A percentile compares a stretch with the other conserved stretches of the same genome.
phyloP scores from a whole-genome alignment of 2,888 invertebrate genomes.

The Gymnoscelis rufifasciata region DNA sequence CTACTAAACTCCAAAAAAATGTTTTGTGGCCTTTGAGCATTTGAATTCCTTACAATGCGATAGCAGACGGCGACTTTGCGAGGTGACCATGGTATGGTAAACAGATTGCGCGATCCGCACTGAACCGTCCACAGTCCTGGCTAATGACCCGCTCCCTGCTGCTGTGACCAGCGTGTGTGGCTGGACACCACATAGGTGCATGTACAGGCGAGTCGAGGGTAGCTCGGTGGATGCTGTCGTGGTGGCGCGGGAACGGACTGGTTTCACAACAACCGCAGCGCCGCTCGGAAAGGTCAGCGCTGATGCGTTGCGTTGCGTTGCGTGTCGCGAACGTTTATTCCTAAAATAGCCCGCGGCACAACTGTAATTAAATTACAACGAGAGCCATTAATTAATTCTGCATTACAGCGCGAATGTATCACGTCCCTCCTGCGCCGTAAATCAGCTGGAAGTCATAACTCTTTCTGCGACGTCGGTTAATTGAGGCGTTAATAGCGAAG shows the following conservation, averaged over 20 bases:
- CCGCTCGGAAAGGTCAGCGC: constrained; percentile 2
- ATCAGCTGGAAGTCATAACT: constrained; percentile 32
- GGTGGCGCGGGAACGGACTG: not conserved
- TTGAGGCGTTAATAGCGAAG: constrained; percentile 43
- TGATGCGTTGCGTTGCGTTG: not conserved
- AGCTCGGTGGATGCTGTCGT: not conserved
- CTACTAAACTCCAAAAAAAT: too few species aligned
- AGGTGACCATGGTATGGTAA: too few species aligned
- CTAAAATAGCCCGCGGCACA: constrained; percentile 8
- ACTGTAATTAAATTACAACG: constrained; percentile 24
- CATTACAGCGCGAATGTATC: constrained; percentile 31
- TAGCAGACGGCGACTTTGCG: too few species aligned
- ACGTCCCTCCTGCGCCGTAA: constrained; percentile 34
- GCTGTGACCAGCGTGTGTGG: too few species aligned
- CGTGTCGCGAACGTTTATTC: constrained; percentile 13
- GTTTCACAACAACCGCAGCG: not conserved
- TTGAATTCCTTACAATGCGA: too few species aligned
- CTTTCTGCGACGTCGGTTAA: constrained; percentile 35
- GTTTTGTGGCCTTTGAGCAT: too few species aligned
- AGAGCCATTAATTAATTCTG: constrained; percentile 27
- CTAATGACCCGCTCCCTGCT: too few species aligned
- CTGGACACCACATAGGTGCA: too few species aligned
- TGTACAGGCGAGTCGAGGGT: too few species aligned
- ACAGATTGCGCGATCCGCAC: too few species aligned
- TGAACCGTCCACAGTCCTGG: too few species aligned